These are phyloP conservation scores for Chelonus formosanus DNA, from an alignment of 2,888 invertebrate genomes.

Conservation along the genomic window DNA sequence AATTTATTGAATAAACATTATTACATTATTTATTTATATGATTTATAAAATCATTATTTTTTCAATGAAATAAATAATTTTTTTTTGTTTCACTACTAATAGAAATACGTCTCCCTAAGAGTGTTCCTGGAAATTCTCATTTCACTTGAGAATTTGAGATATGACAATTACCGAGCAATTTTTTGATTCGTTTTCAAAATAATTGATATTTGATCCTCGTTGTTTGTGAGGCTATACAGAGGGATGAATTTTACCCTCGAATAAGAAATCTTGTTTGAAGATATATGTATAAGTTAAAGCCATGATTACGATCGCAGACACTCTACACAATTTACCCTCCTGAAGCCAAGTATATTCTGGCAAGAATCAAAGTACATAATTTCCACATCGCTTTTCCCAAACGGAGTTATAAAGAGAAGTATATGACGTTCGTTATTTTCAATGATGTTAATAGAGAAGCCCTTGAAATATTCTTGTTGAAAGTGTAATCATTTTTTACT, in stretches of 20 bases:
- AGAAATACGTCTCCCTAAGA: no score
- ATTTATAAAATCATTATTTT: no score
- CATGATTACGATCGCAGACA: constrained; percentile 26
- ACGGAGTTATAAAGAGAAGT: neutral
- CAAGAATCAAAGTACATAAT: constrained; percentile 6
- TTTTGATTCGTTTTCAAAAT: constrained; percentile 16
- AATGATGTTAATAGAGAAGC: neutral
- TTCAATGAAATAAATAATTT: no score
- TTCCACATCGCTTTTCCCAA: neutral
- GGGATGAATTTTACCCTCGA: constrained; percentile 5
- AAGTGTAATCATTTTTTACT: no score
- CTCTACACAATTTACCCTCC: constrained; percentile 20
- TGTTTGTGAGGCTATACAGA: constrained; percentile 14
- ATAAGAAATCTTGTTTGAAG: constrained; percentile 14
- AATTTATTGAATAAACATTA: no score
- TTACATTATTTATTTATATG: no score
- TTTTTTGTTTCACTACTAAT: no score
- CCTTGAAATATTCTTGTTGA: no score
- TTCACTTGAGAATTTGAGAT: neutral
- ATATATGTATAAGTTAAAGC: constrained; percentile 10
- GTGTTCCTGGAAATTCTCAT: no score
- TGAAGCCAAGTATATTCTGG: constrained; percentile 23
- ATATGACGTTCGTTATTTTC: constrained; percentile 8
- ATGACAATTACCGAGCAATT: neutral
- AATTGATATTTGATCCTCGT: constrained; percentile 30